Conservation (phyloP, 2,888 invertebrate species). For the Microdon myrmicae region DNA sequence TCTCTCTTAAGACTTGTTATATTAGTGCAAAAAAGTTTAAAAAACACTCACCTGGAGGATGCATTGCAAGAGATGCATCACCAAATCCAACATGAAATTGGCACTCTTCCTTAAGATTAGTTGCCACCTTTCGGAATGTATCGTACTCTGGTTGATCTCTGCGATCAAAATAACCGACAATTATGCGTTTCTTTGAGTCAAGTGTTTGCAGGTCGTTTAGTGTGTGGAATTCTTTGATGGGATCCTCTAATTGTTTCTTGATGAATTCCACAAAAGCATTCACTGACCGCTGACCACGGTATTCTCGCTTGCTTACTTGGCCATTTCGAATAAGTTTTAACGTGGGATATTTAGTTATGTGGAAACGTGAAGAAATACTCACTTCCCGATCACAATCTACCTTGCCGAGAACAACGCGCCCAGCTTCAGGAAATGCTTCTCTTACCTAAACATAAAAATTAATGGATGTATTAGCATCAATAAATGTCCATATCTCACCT, state of each 20-base stretch:
- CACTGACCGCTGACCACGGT: constrained; percentile 87
- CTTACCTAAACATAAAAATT: constrained; percentile 60
- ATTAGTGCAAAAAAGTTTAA: no score
- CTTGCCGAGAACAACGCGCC: constrained; percentile 92
- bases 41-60: constrained; percentile 77
- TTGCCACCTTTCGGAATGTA: constrained; percentile 82
- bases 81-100: constrained; percentile 93
- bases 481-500: constrained; percentile 68
- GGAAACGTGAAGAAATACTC: constrained; percentile 86
- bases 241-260: constrained; percentile 87
- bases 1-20: no score
- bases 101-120: constrained; percentile 94
- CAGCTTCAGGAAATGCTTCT: constrained; percentile 80
- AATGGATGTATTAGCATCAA: background rate
- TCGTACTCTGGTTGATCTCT: constrained; percentile 84
- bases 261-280: constrained; percentile 92
- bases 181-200: constrained; percentile 83
- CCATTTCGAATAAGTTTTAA: constrained; percentile 94
- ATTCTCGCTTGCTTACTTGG: constrained; percentile 88
- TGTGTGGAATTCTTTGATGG: constrained; percentile 80
- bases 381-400: constrained; percentile 97
- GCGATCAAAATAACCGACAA: constrained; percentile 89
- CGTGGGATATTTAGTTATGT: constrained; percentile 98
- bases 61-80: constrained; percentile 82
- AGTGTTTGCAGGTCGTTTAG: constrained; percentile 78